phyloP scores from a whole-genome alignment of 2,113 vertebrate species.

The Rafetus swinhoei region DNA sequence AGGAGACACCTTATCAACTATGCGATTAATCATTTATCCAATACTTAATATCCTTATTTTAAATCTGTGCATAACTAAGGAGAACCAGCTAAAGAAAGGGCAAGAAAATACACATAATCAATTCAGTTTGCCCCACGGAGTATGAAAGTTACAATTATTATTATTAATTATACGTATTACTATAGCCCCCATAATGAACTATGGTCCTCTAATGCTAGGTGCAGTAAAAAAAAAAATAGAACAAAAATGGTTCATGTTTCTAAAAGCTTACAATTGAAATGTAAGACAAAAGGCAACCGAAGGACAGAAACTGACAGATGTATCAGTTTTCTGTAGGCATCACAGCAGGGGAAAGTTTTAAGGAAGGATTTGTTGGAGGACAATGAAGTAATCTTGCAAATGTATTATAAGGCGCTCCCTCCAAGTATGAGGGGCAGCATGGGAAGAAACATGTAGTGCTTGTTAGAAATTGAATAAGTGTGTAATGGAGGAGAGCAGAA shows the following conservation, averaged over 20 bases:
- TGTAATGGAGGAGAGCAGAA: neutral
- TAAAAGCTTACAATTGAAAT: neutral
- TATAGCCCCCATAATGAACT: neutral
- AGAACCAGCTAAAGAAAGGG: neutral
- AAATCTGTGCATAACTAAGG: neutral
- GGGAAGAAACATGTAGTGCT: neutral
- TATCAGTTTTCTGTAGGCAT: neutral
- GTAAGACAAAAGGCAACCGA: neutral
- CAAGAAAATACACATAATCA: neutral
- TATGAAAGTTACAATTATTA: neutral
- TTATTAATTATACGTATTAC: neutral
- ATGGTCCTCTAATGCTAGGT: neutral
- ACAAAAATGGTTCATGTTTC: accelerated
- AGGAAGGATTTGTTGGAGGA: neutral
- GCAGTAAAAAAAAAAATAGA: neutral
- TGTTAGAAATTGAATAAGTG: neutral
- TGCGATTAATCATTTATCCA: too few species aligned
- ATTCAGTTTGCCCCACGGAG: neutral
- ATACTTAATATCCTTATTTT: too few species aligned
- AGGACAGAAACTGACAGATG: neutral
- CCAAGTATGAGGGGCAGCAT: neutral
- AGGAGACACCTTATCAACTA: too few species aligned
- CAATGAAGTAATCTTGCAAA: neutral
- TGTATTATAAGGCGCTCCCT: neutral
- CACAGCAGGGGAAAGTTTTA: neutral